Conservation (phyloP, 2,888 invertebrate genomes). For the Nemotelus pantherinus region DNA sequence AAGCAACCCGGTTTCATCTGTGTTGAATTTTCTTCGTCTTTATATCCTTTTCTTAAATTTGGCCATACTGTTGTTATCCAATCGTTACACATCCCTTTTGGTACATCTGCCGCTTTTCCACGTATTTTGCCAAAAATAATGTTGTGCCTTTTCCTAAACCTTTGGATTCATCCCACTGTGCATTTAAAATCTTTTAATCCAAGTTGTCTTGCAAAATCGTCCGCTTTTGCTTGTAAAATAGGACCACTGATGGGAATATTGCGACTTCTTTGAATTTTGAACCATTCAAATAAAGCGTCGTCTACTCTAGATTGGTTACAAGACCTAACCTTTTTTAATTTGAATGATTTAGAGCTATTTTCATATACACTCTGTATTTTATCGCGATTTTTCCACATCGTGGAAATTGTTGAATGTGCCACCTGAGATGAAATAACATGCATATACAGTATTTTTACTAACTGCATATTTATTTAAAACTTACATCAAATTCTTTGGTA, state of each 20-base stretch:
- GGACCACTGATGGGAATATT: conserved; percentile 16
- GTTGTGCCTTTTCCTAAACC: conserved; percentile 2
- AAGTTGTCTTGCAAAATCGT: conserved; percentile 17
- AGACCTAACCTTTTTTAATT: no score
- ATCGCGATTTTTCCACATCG: no score
- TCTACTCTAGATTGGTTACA: no score
- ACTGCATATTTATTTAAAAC: no score
- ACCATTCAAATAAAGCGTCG: conserved; percentile 10
- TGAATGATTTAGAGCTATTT: no score
- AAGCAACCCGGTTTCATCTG: background rate
- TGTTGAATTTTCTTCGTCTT: conserved; percentile 18
- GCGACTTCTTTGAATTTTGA: conserved; percentile 15
- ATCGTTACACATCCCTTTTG: conserved; percentile 9
- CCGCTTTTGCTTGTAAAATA: conserved; percentile 15
- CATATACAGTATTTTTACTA: no score
- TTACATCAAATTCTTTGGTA: no score
- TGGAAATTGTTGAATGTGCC: no score
- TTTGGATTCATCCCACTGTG: conserved; percentile 3
- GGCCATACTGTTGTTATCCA: conserved; percentile 15
- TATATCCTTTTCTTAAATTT: conserved; percentile 11
- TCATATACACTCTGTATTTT: no score
- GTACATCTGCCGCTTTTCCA: conserved; percentile 9
- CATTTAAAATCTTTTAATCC: conserved; percentile 17
- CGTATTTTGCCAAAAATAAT: conserved; percentile 14
- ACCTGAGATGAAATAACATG: no score